These are phyloP conservation scores for Tolypeutes matacus DNA, from an alignment of 2,797 vertebrate species.

Conservation along the genomic window DNA sequence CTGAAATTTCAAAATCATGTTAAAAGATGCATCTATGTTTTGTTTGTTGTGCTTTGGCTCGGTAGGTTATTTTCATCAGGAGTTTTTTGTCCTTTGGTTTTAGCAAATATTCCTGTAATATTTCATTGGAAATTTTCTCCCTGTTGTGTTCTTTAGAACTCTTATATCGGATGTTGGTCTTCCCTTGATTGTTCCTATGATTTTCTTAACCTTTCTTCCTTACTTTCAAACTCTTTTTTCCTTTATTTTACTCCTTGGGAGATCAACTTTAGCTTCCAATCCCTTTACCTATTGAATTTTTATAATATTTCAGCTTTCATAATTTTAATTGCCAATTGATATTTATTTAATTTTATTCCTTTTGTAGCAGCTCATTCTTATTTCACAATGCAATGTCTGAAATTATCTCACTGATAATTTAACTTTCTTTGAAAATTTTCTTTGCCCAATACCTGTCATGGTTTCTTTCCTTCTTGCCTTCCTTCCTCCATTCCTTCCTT, in stretches of 20 bases:
- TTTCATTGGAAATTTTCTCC: not conserved
- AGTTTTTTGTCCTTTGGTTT: not conserved
- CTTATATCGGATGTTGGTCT: not conserved
- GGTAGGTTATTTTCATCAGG: not conserved
- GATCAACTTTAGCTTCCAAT: not conserved
- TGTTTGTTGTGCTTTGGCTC: not conserved
- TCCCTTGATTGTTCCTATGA: not conserved
- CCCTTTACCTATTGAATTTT: not conserved
- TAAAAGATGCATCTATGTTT: not conserved
- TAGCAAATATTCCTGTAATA: not conserved
- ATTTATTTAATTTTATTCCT: not conserved
- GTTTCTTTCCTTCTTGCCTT: not conserved
- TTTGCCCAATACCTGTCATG: not conserved
- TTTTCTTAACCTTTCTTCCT: not conserved
- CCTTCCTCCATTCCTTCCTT: too few species aligned
- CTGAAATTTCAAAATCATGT: conserved; percentile 12
- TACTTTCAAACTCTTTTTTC: not conserved
- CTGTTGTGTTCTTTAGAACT: not conserved
- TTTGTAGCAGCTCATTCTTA: not conserved
- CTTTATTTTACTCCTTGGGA: not conserved
- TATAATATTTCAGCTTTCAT: not conserved
- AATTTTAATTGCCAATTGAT: not conserved
- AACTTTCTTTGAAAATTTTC: not conserved
- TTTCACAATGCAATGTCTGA: not conserved
- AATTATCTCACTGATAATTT: not conserved